These are phyloP conservation scores for Macrotrachela quadricornifera DNA, from an alignment of 1,140 invertebrate genomes.

Conservation along the genomic window DNA sequence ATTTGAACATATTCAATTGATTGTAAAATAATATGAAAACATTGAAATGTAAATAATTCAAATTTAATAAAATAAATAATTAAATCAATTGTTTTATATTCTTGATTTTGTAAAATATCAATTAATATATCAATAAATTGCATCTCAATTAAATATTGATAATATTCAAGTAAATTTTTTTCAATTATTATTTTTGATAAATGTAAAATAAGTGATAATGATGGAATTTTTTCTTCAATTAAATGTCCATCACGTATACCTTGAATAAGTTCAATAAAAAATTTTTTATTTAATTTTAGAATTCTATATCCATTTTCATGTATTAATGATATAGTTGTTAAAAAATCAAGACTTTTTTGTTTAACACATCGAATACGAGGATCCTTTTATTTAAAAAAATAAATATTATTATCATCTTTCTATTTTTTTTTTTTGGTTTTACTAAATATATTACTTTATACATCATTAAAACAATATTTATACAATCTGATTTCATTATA, in stretches of 20 bases:
- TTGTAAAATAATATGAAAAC: not conserved
- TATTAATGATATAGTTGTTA: not conserved
- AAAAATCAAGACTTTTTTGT: conserved; percentile 6
- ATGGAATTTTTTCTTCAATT: conserved; percentile 1
- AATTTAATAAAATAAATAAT: conserved; percentile 6
- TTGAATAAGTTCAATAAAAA: not conserved
- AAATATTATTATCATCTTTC: too few species aligned
- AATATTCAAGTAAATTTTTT: not conserved
- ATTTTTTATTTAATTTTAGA: not conserved
- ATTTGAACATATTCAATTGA: not conserved
- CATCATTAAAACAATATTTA: conserved; percentile 1
- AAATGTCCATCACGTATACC: conserved; percentile 6
- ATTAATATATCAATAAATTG: conserved; percentile 4
- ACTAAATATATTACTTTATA: not conserved
- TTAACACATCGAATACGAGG: not conserved
- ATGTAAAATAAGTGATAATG: conserved; percentile 1
- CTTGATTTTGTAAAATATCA: not conserved
- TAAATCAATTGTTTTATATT: not conserved
- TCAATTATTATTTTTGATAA: conserved; percentile 1
- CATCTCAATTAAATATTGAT: not conserved
- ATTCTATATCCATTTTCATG: not conserved
- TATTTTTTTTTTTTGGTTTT: too few species aligned
- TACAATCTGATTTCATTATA: not conserved
- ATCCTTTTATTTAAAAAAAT: too few species aligned
- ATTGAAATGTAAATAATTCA: conserved; percentile 3